A percentile compares a stretch with the other conserved stretches of the same genome.
phyloP scores from a whole-genome alignment of 2,113 vertebrate species.

The Dicentrarchus labrax region DNA sequence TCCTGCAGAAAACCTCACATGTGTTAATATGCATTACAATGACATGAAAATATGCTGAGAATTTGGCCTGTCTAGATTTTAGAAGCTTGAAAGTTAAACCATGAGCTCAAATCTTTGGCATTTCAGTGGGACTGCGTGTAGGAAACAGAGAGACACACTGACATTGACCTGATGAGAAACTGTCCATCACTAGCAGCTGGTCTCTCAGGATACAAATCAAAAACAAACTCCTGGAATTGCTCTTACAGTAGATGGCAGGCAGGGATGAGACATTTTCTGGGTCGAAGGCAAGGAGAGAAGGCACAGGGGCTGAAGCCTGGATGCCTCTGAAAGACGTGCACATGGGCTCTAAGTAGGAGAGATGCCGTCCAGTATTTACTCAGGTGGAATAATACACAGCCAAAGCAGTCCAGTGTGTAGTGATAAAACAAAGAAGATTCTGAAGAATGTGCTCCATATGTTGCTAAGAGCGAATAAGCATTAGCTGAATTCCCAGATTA shows the following conservation, averaged over 20 bases:
- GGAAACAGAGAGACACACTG: constrained; percentile 41
- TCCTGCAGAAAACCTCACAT: constrained; percentile 71
- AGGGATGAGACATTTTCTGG: constrained; percentile 54
- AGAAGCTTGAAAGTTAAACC: constrained; percentile 75
- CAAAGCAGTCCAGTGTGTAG: constrained; percentile 81
- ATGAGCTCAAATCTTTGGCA: constrained; percentile 62
- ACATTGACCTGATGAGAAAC: constrained; percentile 58
- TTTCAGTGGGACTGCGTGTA: constrained; percentile 59
- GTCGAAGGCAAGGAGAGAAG: constrained; percentile 29
- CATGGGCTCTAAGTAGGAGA: constrained; percentile 83
- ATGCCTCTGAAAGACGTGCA: constrained; percentile 65
- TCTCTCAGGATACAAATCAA: constrained; percentile 72
- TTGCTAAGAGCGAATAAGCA: constrained; percentile 72
- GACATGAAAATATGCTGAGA: constrained; percentile 85
- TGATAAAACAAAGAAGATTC: constrained; percentile 91
- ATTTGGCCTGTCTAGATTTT: constrained; percentile 80
- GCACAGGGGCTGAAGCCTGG: constrained; percentile 18
- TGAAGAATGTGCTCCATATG: constrained; percentile 89
- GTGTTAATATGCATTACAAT: constrained; percentile 85
- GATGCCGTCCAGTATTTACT: constrained; percentile 91
- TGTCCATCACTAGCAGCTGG: constrained; percentile 60
- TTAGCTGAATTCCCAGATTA: constrained; percentile 78
- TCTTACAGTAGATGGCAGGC: constrained; percentile 66
- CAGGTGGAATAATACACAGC: constrained; percentile 94
- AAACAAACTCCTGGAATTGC: constrained; percentile 74